Evolutionary conservation across 2,797 vertebrate species (phyloP).

Genomic region (Syngnathus acus): DNA sequence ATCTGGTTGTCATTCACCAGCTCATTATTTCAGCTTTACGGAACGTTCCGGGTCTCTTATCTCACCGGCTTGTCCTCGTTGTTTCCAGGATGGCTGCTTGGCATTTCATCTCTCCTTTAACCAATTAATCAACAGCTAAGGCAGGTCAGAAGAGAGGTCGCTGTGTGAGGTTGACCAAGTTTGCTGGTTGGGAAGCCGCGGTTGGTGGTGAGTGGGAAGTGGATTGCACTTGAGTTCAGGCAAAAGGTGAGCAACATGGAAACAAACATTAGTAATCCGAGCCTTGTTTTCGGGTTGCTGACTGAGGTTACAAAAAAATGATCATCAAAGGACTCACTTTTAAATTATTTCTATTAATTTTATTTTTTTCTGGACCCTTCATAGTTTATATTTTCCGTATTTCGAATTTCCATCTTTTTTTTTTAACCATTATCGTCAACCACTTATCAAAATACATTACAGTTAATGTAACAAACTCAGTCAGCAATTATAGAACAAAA

Average conservation of each 20-base stretch:
- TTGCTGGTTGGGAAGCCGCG: background rate
- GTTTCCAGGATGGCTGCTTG: constrained; percentile 7
- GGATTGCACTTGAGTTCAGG: background rate
- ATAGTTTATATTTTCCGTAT: no score
- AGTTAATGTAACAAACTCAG: no score
- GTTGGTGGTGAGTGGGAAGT: background rate
- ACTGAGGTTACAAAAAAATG: background rate
- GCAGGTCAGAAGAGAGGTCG: background rate
- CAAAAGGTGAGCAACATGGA: background rate
- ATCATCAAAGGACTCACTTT: no score
- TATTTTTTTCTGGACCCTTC: no score
- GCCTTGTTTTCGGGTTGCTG: background rate
- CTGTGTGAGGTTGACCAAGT: background rate
- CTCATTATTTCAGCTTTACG: constrained; percentile 8
- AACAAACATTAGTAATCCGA: background rate
- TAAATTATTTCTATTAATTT: no score
- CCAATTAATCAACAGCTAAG: background rate
- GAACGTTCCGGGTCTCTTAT: constrained; percentile 29
- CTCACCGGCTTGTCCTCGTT: constrained; percentile 18
- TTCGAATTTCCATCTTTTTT: no score
- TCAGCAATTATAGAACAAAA: background rate
- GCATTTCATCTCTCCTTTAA: background rate
- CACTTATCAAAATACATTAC: no score
- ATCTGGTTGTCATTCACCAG: constrained; percentile 19
- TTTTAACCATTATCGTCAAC: no score